Evolutionary conservation across 2,113 vertebrate species (phyloP).

Genomic region (Cairina moschata): DNA sequence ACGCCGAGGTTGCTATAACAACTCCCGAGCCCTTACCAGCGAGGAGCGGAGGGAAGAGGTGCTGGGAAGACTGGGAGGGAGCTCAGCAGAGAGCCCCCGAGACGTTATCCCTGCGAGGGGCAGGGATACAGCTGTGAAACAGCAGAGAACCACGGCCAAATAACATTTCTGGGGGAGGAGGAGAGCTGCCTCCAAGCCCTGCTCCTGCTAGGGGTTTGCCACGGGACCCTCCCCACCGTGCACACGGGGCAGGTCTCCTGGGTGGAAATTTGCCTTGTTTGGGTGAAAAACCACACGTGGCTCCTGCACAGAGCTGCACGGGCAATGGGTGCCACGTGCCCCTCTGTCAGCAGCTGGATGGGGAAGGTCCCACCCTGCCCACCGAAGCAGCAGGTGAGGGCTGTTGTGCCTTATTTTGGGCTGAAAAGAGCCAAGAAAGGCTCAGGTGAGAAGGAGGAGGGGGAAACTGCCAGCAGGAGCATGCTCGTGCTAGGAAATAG

Average conservation of each 20-base stretch:
- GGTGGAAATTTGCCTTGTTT: background rate
- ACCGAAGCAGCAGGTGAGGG: background rate
- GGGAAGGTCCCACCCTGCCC: background rate
- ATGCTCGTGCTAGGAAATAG: background rate
- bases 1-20: slow-evolving; percentile 59
- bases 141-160: background rate
- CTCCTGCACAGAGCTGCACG: background rate
- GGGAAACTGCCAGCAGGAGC: background rate
- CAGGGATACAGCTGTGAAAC: background rate
- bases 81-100: background rate
- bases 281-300: accelerated
- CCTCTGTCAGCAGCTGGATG: background rate
- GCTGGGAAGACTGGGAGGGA: background rate
- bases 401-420: background rate
- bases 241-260: background rate
- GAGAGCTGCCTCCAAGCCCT: background rate
- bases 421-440: background rate
- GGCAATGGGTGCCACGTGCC: background rate
- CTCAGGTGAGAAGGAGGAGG: background rate
- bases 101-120: accelerated
- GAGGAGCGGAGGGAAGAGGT: background rate
- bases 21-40: slow-evolving; percentile 18
- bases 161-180: background rate
- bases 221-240: accelerated
- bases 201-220: background rate